Percentiles rank a stretch among this genome's conserved stretches.
phyloP scores from a whole-genome alignment of 2,113 vertebrate genomes.

The Xiphophorus maculatus region DNA sequence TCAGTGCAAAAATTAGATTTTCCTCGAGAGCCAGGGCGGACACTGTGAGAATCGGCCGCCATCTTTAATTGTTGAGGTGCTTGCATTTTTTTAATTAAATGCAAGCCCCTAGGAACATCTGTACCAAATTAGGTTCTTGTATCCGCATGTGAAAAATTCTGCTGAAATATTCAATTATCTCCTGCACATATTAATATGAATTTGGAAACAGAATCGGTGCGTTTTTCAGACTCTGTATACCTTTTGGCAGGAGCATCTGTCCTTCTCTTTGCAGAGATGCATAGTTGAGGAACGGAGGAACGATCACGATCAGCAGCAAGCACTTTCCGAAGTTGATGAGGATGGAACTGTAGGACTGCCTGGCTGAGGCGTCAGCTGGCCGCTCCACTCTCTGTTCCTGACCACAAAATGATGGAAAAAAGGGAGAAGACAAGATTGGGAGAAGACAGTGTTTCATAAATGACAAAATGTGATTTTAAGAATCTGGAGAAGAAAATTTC shows the following conservation, averaged over 20 bases:
- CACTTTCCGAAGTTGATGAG: constrained; percentile 75
- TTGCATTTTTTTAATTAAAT: no score
- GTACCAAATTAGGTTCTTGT: no score
- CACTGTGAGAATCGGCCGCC: no score
- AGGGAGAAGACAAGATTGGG: neutral
- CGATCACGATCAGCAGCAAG: constrained; percentile 77
- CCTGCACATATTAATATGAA: neutral
- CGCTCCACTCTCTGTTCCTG: constrained; percentile 5
- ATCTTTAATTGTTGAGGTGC: no score
- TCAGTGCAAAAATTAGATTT: no score
- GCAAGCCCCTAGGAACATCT: no score
- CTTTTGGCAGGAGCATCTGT: constrained; percentile 78
- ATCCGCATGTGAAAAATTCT: no score
- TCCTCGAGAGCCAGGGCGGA: no score
- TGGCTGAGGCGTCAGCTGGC: constrained; percentile 27
- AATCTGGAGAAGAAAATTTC: no score
- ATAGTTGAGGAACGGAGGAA: constrained; percentile 85
- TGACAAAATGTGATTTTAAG: no score
- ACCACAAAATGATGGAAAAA: constrained; percentile 30
- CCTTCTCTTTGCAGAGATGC: constrained; percentile 83
- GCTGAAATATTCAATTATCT: no score
- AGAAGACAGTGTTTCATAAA: no score
- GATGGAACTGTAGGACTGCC: constrained; percentile 58
- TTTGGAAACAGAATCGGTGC: neutral
- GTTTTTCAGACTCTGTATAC: constrained; percentile 41